Conservation (phyloP, 2,888 invertebrate genomes). For the Cephus rjabovi region DNA sequence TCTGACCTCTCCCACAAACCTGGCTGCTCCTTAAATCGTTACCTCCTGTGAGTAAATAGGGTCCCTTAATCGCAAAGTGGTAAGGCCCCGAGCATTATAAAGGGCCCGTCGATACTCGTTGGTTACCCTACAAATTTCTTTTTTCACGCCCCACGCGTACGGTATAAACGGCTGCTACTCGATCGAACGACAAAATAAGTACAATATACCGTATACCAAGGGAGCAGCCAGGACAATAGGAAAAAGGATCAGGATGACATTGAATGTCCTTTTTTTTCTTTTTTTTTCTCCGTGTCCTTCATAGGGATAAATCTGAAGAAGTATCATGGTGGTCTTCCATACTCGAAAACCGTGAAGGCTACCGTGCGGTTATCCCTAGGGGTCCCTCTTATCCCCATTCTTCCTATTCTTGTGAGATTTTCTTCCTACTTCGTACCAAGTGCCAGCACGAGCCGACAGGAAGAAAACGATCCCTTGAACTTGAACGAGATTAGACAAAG, state of each 20-base stretch:
- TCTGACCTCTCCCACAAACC: slow-evolving; percentile 59
- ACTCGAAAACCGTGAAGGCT: slow-evolving; percentile 55
- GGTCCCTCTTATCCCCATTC: slow-evolving; percentile 34
- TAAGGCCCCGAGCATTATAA: neutral
- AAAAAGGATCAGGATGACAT: neutral
- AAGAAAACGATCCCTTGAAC: neutral
- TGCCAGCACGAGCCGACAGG: neutral
- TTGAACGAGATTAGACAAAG: slow-evolving; percentile 20
- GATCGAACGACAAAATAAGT: neutral
- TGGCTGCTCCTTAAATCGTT: slow-evolving; percentile 17
- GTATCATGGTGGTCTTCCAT: slow-evolving; percentile 59
- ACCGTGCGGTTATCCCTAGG: slow-evolving; percentile 56
- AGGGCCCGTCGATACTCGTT: neutral
- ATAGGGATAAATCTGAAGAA: slow-evolving; percentile 55
- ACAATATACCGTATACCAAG: neutral
- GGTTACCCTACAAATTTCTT: neutral
- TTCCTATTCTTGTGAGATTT: slow-evolving; percentile 1
- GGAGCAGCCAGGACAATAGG: neutral
- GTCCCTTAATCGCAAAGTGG: neutral
- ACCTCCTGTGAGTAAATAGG: slow-evolving; percentile 6
- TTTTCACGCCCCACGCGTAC: neutral
- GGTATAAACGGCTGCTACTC: neutral
- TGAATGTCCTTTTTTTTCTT: slow-evolving; percentile 4
- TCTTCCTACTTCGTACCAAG: neutral
- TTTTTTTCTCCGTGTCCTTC: slow-evolving; percentile 18